Conservation (phyloP, 2,113 vertebrate species). For the Corythaixoides concolor region DNA sequence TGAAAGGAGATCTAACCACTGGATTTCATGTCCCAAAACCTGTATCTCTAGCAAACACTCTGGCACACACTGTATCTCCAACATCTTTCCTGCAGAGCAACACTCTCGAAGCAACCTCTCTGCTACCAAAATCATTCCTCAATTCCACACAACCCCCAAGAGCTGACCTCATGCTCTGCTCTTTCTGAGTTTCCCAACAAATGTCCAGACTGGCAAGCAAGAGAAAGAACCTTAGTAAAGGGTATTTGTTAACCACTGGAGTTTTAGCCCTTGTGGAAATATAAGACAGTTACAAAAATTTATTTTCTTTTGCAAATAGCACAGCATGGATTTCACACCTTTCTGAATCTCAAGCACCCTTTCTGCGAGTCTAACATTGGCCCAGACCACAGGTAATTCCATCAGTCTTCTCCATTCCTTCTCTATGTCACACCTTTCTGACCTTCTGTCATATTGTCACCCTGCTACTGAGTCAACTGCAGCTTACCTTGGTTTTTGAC, state of each 20-base stretch:
- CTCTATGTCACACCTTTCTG: not conserved
- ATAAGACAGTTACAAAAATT: not conserved
- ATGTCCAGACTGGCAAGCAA: not conserved
- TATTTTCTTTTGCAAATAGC: not conserved
- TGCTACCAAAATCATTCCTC: not conserved
- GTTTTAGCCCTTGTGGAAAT: not conserved
- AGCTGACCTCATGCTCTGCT: not conserved
- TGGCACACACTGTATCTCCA: not conserved
- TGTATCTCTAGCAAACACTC: not conserved
- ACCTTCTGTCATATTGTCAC: not conserved
- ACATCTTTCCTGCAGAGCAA: not conserved
- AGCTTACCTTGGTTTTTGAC: not conserved
- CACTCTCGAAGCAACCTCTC: not conserved
- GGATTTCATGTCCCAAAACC: not conserved
- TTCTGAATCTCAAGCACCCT: not conserved
- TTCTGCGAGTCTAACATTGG: not conserved
- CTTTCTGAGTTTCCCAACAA: not conserved
- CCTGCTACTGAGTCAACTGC: not conserved
- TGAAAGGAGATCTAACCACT: not conserved
- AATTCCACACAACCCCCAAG: not conserved
- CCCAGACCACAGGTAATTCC: not conserved
- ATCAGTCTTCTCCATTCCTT: not conserved
- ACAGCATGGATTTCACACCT: not conserved
- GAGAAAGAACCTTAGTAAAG: not conserved
- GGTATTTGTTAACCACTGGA: not conserved